Base-by-base conservation (phyloP, 2,888 invertebrate species). In the Eumerus sabulonum region DNA sequence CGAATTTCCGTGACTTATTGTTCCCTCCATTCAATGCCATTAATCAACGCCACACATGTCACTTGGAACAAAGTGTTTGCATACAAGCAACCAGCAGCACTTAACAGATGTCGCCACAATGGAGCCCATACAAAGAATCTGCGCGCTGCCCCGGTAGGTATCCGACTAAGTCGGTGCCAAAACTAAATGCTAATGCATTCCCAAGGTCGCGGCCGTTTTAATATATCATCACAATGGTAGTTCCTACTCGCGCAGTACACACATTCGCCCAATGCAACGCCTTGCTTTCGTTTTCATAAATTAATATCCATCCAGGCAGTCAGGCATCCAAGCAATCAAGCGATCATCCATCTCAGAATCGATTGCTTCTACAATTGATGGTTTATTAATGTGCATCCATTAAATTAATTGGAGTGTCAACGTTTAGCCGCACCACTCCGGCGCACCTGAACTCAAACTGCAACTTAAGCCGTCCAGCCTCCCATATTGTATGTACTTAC, bases 361-460 rank as follows among this genome's bases (percentile, higher is more conserved):
- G 42, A 19, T 47, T 47, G 53, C 63, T 40, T n/a, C 50, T 45
- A 51, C 62, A 62, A 66, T 62, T 47, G 67, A 73, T 73, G 67
- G 63, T 73, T 51, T 73, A 77, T 77, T 62, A 73, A 77, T 77
- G 77, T 54, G 67, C 62, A 72, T 72, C 67, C 63, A 77, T 77
- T 77, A 68, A 72, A 72, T 77, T 77, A 77, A 77, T 77, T 77
- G 67, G 67, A 77, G 72, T 77, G 77, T 72, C 77, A 77, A 72
- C 77, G 72, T 68, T 63, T 72, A 40, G 3, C 11, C 40, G 40
- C 11, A 11, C 40, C n/a, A 11, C 40, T 2, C 40, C 9, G 40
- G 45, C 50, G 60, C 62, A 67, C 60, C 76, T 77, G 72, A 67
- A 38, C 53, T 1, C 27, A 27, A 7, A 4, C 27, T 27, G 2